Conservation (phyloP, 2,113 vertebrate genomes). For the Heteronetta atricapilla region DNA sequence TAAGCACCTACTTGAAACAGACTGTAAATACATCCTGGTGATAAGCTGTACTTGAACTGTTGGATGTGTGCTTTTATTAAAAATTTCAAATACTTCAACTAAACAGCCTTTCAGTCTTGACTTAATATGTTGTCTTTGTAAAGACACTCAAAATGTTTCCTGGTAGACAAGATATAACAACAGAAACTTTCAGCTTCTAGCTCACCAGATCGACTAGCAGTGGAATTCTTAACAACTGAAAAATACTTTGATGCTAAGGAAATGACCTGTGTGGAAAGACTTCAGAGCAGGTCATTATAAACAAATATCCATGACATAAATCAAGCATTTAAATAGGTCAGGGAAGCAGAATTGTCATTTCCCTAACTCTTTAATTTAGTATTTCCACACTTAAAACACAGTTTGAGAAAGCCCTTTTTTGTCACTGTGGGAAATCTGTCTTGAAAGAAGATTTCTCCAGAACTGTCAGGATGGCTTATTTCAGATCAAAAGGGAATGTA, state of each 20-base stretch:
- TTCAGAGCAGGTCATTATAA: background rate
- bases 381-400: background rate
- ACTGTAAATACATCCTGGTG: background rate
- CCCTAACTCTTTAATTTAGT: background rate
- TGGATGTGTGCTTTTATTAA: background rate
- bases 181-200: background rate
- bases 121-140: background rate
- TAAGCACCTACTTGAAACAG: background rate
- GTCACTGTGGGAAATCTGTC: background rate
- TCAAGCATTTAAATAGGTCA: background rate
- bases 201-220: background rate
- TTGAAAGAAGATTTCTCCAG: background rate
- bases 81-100: background rate
- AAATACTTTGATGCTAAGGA: background rate
- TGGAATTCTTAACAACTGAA: background rate
- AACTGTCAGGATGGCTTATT: background rate
- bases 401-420: background rate
- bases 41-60: background rate
- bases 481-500: background rate
- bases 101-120: background rate
- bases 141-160: background rate
- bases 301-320: background rate
- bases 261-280: background rate
- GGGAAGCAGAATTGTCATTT: background rate
- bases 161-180: background rate